Evolutionary conservation across 2,888 invertebrate genomes (phyloP).

Genomic region (Drosophila recens): DNA sequence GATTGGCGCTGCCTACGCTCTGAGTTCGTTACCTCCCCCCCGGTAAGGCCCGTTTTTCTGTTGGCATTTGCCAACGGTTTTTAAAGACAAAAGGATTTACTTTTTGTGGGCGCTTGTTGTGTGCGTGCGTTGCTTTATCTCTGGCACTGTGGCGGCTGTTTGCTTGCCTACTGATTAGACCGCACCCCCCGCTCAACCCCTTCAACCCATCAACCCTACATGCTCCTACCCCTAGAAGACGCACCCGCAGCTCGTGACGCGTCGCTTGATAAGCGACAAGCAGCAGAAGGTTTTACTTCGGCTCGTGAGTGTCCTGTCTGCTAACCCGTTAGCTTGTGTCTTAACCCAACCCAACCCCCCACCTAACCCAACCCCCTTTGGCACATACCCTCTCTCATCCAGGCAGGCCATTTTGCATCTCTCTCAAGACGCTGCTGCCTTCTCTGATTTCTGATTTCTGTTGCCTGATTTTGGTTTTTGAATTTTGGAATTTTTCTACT

Average conservation of each 20-base stretch:
- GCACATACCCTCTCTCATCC: not conserved
- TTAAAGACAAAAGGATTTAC: slow-evolving; percentile 79
- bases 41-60: not conserved
- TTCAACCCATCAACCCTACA: not conserved
- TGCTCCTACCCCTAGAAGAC: slow-evolving; percentile 5
- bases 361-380: not conserved
- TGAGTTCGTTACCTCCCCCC: not conserved
- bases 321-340: slow-evolving; percentile 33
- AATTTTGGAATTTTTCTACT: slow-evolving; percentile 37
- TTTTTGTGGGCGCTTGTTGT: slow-evolving; percentile 41
- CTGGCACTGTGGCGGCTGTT: slow-evolving; percentile 65
- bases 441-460: slow-evolving; percentile 47
- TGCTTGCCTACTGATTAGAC: slow-evolving; percentile 78
- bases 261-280: slow-evolving; percentile 76
- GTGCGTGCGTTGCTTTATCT: slow-evolving; percentile 65
- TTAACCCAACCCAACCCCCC: not conserved
- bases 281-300: slow-evolving; percentile 63
- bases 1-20: slow-evolving; percentile 12
- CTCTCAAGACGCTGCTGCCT: slow-evolving; percentile 45
- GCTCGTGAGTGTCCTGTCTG: slow-evolving; percentile 47
- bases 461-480: slow-evolving; percentile 64
- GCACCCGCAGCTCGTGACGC: slow-evolving; percentile 66
- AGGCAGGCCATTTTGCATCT: slow-evolving; percentile 34
- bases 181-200: slow-evolving; percentile 21
- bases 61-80: slow-evolving; percentile 43